phyloP scores from a whole-genome alignment of 2,888 invertebrate species.

The Spodoptera picta region DNA sequence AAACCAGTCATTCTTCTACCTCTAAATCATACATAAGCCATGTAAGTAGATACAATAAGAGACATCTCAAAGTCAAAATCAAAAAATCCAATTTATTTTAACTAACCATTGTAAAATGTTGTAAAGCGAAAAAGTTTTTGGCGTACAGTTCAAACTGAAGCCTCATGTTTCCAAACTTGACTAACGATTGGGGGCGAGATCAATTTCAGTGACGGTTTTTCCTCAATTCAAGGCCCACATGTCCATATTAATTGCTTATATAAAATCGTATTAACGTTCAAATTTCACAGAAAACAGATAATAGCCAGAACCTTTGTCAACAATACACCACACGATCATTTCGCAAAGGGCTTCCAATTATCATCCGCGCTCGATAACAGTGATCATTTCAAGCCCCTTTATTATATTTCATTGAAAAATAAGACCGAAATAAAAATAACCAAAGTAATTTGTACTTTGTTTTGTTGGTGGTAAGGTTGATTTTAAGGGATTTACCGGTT shows the following conservation, averaged over 20 bases:
- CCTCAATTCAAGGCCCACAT: background rate
- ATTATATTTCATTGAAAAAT: constrained; percentile 40
- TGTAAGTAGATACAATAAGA: no score
- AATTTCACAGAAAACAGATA: constrained; percentile 18
- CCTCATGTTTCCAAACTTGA: constrained; percentile 4
- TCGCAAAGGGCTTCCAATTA: constrained; percentile 46
- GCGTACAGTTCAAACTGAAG: no score
- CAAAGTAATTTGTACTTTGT: constrained; percentile 16
- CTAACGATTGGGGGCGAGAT: background rate
- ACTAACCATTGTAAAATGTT: no score
- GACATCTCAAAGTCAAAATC: no score
- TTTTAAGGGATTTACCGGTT: constrained; percentile 56
- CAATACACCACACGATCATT: constrained; percentile 29
- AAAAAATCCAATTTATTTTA: no score
- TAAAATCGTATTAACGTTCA: constrained; percentile 15
- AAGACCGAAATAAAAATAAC: constrained; percentile 8
- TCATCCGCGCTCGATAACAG: constrained; percentile 27
- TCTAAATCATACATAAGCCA: no score
- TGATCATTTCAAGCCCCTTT: constrained; percentile 28
- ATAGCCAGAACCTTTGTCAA: constrained; percentile 16
- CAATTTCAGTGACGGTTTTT: background rate
- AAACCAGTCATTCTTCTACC: no score
- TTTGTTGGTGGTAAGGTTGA: background rate
- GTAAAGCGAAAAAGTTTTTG: no score
- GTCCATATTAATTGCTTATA: background rate